Evolutionary conservation across 1,140 invertebrate species (phyloP), one percentile per base, ranked within the genome.

Genomic region (Sinella curviseta): DNA sequence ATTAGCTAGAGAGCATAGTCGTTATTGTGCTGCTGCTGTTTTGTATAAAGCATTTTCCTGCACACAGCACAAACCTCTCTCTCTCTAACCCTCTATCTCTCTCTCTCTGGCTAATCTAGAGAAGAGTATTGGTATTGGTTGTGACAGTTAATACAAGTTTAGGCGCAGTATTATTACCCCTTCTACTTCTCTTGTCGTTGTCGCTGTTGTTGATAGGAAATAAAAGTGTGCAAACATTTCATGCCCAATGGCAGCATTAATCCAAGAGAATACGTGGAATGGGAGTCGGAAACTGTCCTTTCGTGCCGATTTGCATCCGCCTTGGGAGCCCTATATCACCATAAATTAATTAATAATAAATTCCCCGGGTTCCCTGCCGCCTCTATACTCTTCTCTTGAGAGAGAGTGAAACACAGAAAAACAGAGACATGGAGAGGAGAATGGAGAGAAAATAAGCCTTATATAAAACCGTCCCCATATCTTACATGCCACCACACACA

Each of bases 321-420:
- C 65, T 70, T 70, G 65, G 65, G 65, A 70, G 65, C 65, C 65
- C 65, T 70, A 70, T 70, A 70, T 70, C 65, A 70, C 65, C 65
- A 70, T 70, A 70, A 70, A 70, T 70, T 70, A 70, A 70, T 70
- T 70, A 70, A 70, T 70, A 70, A 70, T 70, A 70, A 70, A 70
- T 70, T 70, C 65, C 65, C 30, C 12, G 65, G 65, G 65, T 33
- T 70, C 65, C 65, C 65, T 70, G 31, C 65, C 24, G 28, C 30
- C 31, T 70, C 31, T 70, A 65, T 65, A 26, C 24, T 65, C 31
- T 70, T 4, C 65, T 70, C 65, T 70, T 30, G 26, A 70, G 65
- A 70, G 65, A 33, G n/a, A 70, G 12, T 31, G 28, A 33, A 16
- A 60, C 24, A 60, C 57, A 60, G 24, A 3, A n/a, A 60, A 26